Conservation (phyloP, 2,797 vertebrate genomes). For the Rhinogobio ventralis region DNA sequence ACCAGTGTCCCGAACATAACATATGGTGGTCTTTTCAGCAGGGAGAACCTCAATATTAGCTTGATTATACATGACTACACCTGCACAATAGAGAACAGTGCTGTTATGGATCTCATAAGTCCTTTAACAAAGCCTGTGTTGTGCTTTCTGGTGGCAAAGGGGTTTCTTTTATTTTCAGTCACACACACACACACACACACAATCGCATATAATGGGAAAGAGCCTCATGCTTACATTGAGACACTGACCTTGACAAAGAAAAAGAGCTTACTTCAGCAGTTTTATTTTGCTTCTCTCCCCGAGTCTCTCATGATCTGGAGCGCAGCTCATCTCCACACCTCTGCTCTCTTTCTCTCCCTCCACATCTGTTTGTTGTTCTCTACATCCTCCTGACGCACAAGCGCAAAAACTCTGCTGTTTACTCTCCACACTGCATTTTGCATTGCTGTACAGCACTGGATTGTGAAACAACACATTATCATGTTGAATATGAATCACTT, state of each 20-base stretch:
- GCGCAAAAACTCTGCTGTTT: too few relatives aligned
- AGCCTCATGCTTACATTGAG: constrained; percentile 18
- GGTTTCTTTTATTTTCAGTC: constrained; percentile 10
- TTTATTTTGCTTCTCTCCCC: constrained; percentile 38
- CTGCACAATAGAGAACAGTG: constrained; percentile 15
- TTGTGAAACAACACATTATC: not conserved
- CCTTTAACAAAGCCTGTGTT: constrained; percentile 22
- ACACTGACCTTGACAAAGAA: constrained; percentile 40
- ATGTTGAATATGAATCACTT: not conserved
- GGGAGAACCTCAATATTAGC: constrained; percentile 17
- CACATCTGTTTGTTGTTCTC: constrained; percentile 30
- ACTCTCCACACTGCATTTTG: constrained; percentile 6
- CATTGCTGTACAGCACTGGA: not conserved
- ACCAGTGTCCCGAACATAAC: not conserved
- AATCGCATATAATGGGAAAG: constrained; percentile 1
- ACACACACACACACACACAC: constrained; percentile 12
- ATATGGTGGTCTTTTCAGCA: constrained; percentile 29
- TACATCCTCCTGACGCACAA: not conserved
- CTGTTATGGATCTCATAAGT: constrained; percentile 17
- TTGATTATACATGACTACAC: not conserved
- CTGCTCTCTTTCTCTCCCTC: constrained; percentile 10
- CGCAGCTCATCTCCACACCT: constrained; percentile 10
- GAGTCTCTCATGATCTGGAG: constrained; percentile 19
- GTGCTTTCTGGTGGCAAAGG: not conserved
- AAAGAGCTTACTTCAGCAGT: constrained; percentile 37